Evolutionary conservation across 2,888 invertebrate species (phyloP).

Genomic region (Tinea semifulvella): DNA sequence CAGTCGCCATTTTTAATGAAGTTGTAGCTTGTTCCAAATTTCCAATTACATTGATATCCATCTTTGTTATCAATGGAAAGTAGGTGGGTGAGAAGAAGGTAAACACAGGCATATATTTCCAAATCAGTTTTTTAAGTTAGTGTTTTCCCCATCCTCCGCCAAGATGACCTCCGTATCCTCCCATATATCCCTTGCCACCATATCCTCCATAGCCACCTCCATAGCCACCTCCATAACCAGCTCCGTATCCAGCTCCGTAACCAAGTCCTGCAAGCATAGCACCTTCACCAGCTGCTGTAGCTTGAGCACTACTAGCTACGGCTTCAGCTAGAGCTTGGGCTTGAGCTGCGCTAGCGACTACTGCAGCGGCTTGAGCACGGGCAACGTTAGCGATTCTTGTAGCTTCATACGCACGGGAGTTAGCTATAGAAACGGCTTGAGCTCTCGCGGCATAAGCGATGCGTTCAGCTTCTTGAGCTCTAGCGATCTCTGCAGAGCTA

Average conservation of each 20-base stretch:
- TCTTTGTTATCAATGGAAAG: too few species aligned
- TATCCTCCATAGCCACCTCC: conserved; percentile 17
- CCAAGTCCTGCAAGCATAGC: conserved; percentile 21
- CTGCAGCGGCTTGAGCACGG: conserved; percentile 40
- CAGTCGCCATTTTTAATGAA: too few species aligned
- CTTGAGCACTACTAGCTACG: conserved; percentile 43
- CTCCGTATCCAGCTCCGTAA: conserved; percentile 13
- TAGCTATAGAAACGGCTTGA: conserved; percentile 51
- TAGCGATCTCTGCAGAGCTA: conserved; percentile 36
- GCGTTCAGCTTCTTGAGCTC: conserved; percentile 43
- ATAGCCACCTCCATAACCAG: conserved; percentile 14
- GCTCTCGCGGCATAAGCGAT: conserved; percentile 51
- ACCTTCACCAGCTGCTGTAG: conserved; percentile 35
- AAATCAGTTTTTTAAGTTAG: background rate
- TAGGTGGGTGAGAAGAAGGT: background rate
- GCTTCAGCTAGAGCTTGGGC: conserved; percentile 46
- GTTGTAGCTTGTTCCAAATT: background rate
- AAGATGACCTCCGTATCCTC: background rate
- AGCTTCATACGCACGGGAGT: conserved; percentile 52
- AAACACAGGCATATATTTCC: background rate
- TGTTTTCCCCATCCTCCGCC: conserved; percentile 11
- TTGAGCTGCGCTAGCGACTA: conserved; percentile 41
- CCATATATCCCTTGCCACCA: conserved; percentile 16
- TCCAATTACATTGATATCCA: background rate
- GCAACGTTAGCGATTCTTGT: conserved; percentile 51